Evolutionary conservation across 2,113 vertebrate genomes (phyloP).

Genomic region (Thymallus thymallus): DNA sequence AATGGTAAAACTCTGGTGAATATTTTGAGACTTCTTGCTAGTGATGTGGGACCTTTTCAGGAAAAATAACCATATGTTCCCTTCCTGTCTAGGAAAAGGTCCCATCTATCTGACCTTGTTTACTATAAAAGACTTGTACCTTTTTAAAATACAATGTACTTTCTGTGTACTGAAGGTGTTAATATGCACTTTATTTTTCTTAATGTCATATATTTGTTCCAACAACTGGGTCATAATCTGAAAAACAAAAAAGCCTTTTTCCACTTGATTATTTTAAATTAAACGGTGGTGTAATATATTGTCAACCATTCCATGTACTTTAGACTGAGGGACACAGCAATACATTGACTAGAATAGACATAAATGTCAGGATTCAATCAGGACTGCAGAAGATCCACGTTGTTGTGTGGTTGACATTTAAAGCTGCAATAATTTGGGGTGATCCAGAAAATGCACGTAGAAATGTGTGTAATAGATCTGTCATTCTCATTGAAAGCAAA

Average conservation of each 20-base stretch:
- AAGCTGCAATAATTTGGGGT: too few relatives aligned
- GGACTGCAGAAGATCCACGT: too few relatives aligned
- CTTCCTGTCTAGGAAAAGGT: slow-evolving; percentile 9
- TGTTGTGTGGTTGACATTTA: too few relatives aligned
- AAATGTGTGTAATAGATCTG: too few relatives aligned
- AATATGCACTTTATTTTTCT: slow-evolving; percentile 57
- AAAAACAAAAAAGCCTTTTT: slow-evolving; percentile 25
- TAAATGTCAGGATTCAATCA: neutral
- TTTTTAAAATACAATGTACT: slow-evolving; percentile 30
- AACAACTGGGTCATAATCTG: slow-evolving; percentile 38
- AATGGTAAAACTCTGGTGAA: slow-evolving; percentile 30
- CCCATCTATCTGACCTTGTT: slow-evolving; percentile 47
- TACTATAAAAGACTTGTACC: slow-evolving; percentile 45
- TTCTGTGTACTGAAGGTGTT: slow-evolving; percentile 50
- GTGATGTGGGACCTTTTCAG: slow-evolving; percentile 29
- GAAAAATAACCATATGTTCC: slow-evolving; percentile 8
- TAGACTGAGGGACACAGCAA: neutral
- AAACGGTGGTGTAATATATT: neutral
- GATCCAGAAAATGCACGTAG: too few relatives aligned
- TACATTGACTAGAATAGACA: neutral
- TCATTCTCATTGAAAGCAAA: too few relatives aligned
- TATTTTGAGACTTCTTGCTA: slow-evolving; percentile 40
- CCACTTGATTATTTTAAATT: neutral
- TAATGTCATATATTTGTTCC: slow-evolving; percentile 40
- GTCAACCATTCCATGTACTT: neutral